Conservation (phyloP, 2,113 vertebrate species). For the Vicugna pacos region DNA sequence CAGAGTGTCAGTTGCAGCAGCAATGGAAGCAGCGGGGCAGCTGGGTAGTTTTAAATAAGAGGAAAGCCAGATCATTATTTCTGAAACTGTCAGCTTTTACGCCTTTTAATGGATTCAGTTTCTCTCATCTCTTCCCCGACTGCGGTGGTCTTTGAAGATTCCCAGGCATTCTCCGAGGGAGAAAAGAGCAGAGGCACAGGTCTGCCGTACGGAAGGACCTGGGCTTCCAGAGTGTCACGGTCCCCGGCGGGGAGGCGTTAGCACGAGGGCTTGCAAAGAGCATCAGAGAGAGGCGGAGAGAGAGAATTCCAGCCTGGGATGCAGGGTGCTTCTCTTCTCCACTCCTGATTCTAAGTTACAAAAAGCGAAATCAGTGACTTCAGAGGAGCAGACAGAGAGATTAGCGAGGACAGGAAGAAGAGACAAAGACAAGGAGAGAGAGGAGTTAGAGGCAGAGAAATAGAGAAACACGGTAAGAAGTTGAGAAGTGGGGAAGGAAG, state of each 20-base stretch:
- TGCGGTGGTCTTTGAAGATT: conserved; percentile 71
- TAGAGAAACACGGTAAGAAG: not conserved
- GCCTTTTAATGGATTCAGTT: conserved; percentile 77
- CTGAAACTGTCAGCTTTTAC: conserved; percentile 82
- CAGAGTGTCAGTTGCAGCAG: conserved; percentile 84
- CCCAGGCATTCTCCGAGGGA: conserved; percentile 66
- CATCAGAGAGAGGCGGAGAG: not conserved
- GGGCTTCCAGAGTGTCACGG: not conserved
- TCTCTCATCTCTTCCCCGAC: conserved; percentile 57
- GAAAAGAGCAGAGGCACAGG: not conserved
- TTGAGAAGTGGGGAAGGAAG: not conserved
- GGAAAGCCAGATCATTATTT: conserved; percentile 85
- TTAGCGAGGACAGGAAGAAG: not conserved
- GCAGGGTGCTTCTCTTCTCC: not conserved
- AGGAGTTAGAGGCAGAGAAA: not conserved
- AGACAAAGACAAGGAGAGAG: not conserved
- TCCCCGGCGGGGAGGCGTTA: not conserved
- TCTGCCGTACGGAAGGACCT: not conserved
- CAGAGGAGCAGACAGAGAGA: not conserved
- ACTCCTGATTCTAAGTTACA: not conserved
- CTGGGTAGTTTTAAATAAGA: conserved; percentile 87
- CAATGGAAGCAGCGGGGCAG: conserved; percentile 87
- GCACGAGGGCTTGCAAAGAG: not conserved
- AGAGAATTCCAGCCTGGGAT: not conserved
- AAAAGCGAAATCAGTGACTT: not conserved